These are phyloP conservation scores for Hylyphantes graminicola DNA, from an alignment of 1,140 invertebrate genomes.

Conservation along the genomic window DNA sequence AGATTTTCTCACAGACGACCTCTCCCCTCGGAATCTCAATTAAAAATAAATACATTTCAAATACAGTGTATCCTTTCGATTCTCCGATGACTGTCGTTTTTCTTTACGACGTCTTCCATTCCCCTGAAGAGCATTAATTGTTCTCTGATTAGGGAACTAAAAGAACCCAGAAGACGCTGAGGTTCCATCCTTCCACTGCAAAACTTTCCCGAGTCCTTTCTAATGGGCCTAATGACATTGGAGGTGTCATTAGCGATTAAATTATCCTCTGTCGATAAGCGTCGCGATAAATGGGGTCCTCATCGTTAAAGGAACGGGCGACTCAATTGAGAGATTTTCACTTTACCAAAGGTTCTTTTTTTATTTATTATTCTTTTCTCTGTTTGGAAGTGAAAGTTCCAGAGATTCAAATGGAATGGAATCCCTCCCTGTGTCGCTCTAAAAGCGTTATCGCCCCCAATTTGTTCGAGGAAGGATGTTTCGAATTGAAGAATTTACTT, in stretches of 20 bases:
- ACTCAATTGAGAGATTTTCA: slow-evolving; percentile 54
- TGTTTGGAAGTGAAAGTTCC: not conserved
- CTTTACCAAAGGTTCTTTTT: slow-evolving; percentile 17
- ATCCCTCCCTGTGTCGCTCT: not conserved
- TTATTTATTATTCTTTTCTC: slow-evolving; percentile 26
- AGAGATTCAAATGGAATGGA: slow-evolving; percentile 29
- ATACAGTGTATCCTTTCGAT: too few relatives aligned
- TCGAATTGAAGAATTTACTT: slow-evolving; percentile 20
- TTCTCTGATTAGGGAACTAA: slow-evolving; percentile 55
- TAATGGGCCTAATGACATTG: slow-evolving; percentile 57
- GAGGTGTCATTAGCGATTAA: slow-evolving; percentile 61
- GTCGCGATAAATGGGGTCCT: slow-evolving; percentile 58
- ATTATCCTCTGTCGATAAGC: slow-evolving; percentile 60
- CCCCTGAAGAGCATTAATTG: slow-evolving; percentile 54
- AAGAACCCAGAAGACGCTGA: slow-evolving; percentile 43
- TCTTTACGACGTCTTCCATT: too few relatives aligned
- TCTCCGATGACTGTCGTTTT: too few relatives aligned
- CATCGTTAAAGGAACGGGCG: slow-evolving; percentile 56
- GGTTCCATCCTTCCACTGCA: slow-evolving; percentile 35
- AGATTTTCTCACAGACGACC: too few relatives aligned
- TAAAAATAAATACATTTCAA: too few relatives aligned
- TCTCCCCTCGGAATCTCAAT: too few relatives aligned
- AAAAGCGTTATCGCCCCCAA: not conserved
- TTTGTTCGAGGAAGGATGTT: slow-evolving; percentile 26
- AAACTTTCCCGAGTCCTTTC: slow-evolving; percentile 58